Conservation (phyloP, 1,140 invertebrate species). For the Magallana gigas region DNA sequence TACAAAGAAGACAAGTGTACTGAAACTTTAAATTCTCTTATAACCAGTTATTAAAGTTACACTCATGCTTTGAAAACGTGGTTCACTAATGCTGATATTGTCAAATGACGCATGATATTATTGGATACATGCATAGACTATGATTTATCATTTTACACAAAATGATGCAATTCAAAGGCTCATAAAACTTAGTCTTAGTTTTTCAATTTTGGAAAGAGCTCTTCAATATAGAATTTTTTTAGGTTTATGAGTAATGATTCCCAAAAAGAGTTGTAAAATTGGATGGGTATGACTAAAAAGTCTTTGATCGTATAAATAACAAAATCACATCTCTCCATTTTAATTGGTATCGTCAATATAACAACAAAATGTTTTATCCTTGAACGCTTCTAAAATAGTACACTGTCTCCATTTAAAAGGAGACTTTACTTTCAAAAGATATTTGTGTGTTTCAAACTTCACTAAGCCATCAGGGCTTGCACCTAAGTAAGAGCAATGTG, state of each 20-base stretch:
- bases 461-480: no score
- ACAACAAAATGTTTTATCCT: no score
- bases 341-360: not conserved
- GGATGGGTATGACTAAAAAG: not conserved
- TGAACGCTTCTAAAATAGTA: no score
- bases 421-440: no score
- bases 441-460: no score
- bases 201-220: constrained; percentile 23
- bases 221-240: not conserved
- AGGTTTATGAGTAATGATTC: not conserved
- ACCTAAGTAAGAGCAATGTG: no score
- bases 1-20: constrained; percentile 10
- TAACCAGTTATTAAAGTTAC: not conserved
- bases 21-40: not conserved
- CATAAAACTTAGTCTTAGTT: not conserved
- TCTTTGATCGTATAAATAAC: constrained; percentile 39
- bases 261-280: constrained; percentile 38
- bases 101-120: constrained; percentile 11
- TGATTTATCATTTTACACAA: not conserved
- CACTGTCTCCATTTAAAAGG: no score
- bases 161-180: not conserved
- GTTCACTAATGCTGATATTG: not conserved
- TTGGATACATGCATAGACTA: not conserved
- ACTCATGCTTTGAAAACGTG: constrained; percentile 3
- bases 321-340: constrained; percentile 27